Evolutionary conservation across 1,140 invertebrate genomes (phyloP).

Genomic region (Scaptomyza pallida): DNA sequence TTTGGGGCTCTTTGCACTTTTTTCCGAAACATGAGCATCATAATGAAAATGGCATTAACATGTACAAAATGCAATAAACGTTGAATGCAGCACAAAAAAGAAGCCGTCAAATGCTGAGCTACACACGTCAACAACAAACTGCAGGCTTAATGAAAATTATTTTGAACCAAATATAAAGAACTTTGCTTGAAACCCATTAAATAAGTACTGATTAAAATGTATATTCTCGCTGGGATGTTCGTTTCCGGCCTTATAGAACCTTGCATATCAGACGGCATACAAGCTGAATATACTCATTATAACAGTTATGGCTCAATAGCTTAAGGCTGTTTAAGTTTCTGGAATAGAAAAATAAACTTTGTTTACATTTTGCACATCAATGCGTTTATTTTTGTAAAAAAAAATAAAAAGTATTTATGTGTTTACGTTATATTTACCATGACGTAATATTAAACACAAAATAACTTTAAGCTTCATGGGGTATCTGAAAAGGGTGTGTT

Average conservation of each 20-base stretch:
- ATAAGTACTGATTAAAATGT: neutral
- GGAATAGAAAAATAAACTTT: neutral
- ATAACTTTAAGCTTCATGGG: neutral
- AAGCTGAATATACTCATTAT: neutral
- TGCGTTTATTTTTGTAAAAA: neutral
- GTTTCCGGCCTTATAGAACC: neutral
- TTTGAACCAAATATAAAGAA: too few species aligned
- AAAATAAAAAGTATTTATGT: too few species aligned
- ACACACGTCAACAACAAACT: constrained; percentile 18
- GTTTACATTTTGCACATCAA: neutral
- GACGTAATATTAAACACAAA: neutral
- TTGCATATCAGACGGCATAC: neutral
- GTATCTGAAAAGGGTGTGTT: neutral
- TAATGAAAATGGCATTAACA: constrained; percentile 38
- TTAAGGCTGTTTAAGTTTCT: neutral
- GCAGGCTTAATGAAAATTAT: too few species aligned
- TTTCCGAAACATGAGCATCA: constrained; percentile 20
- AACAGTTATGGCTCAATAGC: neutral
- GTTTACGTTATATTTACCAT: too few species aligned
- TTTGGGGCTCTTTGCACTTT: constrained; percentile 47
- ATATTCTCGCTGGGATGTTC: neutral
- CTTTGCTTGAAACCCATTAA: neutral
- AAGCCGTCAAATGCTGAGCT: constrained; percentile 32
- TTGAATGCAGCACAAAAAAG: constrained; percentile 13
- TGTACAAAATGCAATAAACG: constrained; percentile 64